These are phyloP conservation scores for Clavelina lepadiformis DNA, from an alignment of 23 tunicate genomes.

Conservation along the genomic window DNA sequence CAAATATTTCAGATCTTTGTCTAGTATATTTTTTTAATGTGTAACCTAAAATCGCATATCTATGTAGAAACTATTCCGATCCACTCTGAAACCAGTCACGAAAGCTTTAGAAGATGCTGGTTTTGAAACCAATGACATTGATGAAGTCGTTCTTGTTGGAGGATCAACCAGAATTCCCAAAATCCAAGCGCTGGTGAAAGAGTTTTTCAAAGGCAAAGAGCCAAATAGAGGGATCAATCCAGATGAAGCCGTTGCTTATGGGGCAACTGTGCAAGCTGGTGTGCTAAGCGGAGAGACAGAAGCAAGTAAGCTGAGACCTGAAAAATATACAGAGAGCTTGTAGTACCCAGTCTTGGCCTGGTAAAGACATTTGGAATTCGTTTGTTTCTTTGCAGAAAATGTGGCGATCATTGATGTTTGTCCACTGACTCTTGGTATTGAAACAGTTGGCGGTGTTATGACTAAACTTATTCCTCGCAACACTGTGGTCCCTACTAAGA, in stretches of 20 bases:
- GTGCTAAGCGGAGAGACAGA: constrained; percentile 70
- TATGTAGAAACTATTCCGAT: constrained; percentile 46
- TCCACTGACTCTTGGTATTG: constrained; percentile 78
- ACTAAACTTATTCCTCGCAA: constrained; percentile 71
- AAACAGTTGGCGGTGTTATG: constrained; percentile 93
- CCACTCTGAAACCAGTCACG: constrained; percentile 62
- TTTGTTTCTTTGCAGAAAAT: constrained; percentile 24
- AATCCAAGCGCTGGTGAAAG: constrained; percentile 67
- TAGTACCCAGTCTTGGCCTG: too few species aligned
- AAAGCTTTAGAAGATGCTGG: constrained; percentile 59
- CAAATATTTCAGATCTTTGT: neutral
- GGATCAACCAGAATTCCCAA: constrained; percentile 80
- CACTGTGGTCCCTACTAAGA: constrained; percentile 78
- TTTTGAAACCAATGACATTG: constrained; percentile 40
- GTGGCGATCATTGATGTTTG: constrained; percentile 53
- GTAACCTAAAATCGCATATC: neutral
- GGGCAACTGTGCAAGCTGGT: constrained; percentile 90
- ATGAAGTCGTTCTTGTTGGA: constrained; percentile 77
- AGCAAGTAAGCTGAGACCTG: constrained; percentile 23
- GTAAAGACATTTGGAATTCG: neutral
- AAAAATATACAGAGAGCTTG: too few species aligned
- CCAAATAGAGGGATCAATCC: constrained; percentile 78
- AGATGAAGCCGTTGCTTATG: constrained; percentile 86
- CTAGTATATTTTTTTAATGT: neutral
- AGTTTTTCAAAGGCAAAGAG: constrained; percentile 70